Evolutionary conservation across 2,113 vertebrate genomes (phyloP), one percentile per base, ranked within the genome.

Genomic region (Psephotus haematonotus): DNA sequence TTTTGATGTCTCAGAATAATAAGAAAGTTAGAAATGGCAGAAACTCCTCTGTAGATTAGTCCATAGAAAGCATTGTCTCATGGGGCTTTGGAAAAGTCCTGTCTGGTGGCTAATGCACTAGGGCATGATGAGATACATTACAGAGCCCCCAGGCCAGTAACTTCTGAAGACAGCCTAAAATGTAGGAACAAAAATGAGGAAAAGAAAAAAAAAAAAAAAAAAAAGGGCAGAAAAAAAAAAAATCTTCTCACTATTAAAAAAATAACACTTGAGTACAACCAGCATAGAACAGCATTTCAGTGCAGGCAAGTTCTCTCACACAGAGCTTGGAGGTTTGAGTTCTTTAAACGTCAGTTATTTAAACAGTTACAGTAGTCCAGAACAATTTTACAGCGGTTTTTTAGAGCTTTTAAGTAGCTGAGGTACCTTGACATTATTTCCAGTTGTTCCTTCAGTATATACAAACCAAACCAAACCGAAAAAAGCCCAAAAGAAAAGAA

Each of bases 121-220:
- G 97, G 96, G 98, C 97, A 98, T 97, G 97, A 97, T 97, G 97
- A 97, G 94, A 95, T 97, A 97, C 93, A 98, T 98, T 98, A 99
- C 97, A 98, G 98, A 98, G 97, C 97, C 97, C 98, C 98, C 97
- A 98, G 98, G 98, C 98, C 98, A 98, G 98, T 98, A 97, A 98
- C 97, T 98, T 98, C 98, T 98, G 98, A 98, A 95, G 98, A 98
- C 96, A 99, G 98, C 98, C 98, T 98, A 98, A 97, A 98, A 98
- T 92, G 96, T 97, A 98, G 95, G 97, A 97, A 97, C 94, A 97
- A 97, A 97, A 97, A 97, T 2, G 91, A 98, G 94, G 95, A 97
- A 91, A 93, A 91, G 7, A 85, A 96, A 89, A 88, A 7, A 8
- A 10, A 31, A 63, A 41, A 49, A 78, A 77, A 39, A 65, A 49